Conservation (phyloP, 2,113 vertebrate species). For the Cyprinodon tularosa region DNA sequence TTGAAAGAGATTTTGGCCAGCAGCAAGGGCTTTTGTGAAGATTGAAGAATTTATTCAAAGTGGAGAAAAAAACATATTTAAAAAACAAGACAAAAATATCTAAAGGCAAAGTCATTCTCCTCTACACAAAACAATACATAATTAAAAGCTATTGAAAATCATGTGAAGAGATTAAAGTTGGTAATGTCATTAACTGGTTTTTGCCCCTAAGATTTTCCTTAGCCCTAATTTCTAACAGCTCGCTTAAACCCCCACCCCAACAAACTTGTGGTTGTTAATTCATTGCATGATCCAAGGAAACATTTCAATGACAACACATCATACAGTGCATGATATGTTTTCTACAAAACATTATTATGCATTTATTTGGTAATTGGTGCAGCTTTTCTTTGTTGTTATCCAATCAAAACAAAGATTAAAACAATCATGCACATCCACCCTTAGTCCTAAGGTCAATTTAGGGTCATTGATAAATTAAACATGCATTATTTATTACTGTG, state of each 20-base stretch:
- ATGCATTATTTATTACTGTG: too few relatives aligned
- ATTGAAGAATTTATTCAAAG: slow-evolving; percentile 48
- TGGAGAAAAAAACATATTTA: slow-evolving; percentile 43
- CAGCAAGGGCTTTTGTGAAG: slow-evolving; percentile 46
- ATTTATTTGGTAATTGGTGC: too few relatives aligned
- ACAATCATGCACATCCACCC: too few relatives aligned
- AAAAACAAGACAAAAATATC: slow-evolving; percentile 49
- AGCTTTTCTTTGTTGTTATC: too few relatives aligned
- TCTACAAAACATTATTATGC: too few relatives aligned
- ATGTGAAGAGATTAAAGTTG: background rate
- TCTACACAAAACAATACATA: background rate
- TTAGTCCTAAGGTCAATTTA: too few relatives aligned
- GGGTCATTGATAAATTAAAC: too few relatives aligned
- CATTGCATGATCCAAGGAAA: background rate
- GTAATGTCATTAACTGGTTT: slow-evolving; percentile 6
- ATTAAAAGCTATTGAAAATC: slow-evolving; percentile 15
- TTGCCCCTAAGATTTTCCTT: background rate
- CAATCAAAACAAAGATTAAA: too few relatives aligned
- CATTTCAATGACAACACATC: too few relatives aligned
- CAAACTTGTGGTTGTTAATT: background rate
- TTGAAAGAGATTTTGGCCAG: slow-evolving; percentile 29
- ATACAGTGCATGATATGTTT: too few relatives aligned
- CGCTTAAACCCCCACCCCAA: background rate
- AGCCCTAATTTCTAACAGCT: background rate
- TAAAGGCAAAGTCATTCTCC: slow-evolving; percentile 58